Evolutionary conservation across 2,888 invertebrate genomes (phyloP), one percentile per base, ranked within the genome.

Genomic region (Troglohyphantes excavatus): DNA sequence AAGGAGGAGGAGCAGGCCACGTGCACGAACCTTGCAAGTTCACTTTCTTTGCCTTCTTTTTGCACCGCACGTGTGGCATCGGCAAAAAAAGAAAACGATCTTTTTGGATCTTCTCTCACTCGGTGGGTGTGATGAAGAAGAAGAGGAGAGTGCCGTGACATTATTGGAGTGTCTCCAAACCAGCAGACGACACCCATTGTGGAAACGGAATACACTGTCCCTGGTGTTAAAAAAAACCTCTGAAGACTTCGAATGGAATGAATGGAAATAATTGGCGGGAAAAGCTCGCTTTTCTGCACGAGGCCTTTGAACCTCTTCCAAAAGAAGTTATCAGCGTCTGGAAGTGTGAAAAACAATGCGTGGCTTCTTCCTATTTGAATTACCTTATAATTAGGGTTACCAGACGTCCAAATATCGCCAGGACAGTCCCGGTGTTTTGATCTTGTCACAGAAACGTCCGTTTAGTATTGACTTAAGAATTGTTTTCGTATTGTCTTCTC

Each of bases 121-220:
- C 19, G 11, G 11, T 21, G 23, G 23, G 23, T 65, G 53, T 53
- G 53, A 53, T n/a, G 53, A 53, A 53, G 13, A 53, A n/a, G 39
- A 39, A 39, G 33, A 9, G 43, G 13, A 7, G 53, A 19, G 73
- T 39, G 27, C 83, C 83, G 19, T 83, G 83, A 83, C 83, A 83
- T 63, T 46, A 73, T 83, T 83, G 83, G 83, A 73, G n/a, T 3
- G 13, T 23, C 11, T 73, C 83, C 83, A 83, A 70, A 29, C 19
- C 7, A 21, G 63, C 13, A 33, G 27, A 19, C 2, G 19, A 73
- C 13, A 46, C 19, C 9, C 72, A 46, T 6, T 46, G 21, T 76
- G 23, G 39, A 19, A 70, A 70, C 19, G 19, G 19, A 23, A 73
- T 26, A 39, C 63, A 33, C 33, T n/a, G 72, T 46, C 29, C 27